phyloP scores from a whole-genome alignment of 2,888 invertebrate species.

The Tinea pellionella region DNA sequence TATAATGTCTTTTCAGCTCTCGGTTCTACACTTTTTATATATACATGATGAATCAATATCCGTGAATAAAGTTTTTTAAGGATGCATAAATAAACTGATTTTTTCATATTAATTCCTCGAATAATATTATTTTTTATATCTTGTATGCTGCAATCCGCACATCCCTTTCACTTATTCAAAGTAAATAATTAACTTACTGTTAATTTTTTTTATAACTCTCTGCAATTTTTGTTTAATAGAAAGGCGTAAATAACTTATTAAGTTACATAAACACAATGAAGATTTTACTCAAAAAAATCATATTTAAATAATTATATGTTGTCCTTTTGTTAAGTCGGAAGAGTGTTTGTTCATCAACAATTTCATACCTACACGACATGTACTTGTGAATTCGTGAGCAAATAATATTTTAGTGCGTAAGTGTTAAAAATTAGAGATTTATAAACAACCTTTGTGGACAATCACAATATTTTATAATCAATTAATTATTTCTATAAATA shows the following conservation, averaged over 20 bases:
- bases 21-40: too few relatives aligned
- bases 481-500: too few relatives aligned
- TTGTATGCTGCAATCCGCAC: neutral
- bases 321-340: neutral
- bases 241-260: neutral
- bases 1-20: too few relatives aligned
- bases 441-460: too few relatives aligned
- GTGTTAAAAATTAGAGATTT: neutral
- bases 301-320: neutral
- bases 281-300: neutral
- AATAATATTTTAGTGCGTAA: neutral
- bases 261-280: too few relatives aligned
- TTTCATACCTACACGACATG: neutral
- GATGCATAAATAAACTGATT: too few relatives aligned
- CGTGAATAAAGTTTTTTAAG: too few relatives aligned
- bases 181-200: neutral
- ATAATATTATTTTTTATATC: too few relatives aligned
- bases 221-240: neutral
- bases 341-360: neutral
- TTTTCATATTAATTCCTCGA: too few relatives aligned
- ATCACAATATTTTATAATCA: too few relatives aligned
- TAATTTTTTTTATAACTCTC: neutral
- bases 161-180: neutral
- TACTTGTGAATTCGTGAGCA: neutral
- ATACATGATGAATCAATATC: too few relatives aligned